Percentiles rank a stretch among this genome's conserved stretches.
Conservation (phyloP, 2,797 vertebrate species). For the Potorous gilbertii region DNA sequence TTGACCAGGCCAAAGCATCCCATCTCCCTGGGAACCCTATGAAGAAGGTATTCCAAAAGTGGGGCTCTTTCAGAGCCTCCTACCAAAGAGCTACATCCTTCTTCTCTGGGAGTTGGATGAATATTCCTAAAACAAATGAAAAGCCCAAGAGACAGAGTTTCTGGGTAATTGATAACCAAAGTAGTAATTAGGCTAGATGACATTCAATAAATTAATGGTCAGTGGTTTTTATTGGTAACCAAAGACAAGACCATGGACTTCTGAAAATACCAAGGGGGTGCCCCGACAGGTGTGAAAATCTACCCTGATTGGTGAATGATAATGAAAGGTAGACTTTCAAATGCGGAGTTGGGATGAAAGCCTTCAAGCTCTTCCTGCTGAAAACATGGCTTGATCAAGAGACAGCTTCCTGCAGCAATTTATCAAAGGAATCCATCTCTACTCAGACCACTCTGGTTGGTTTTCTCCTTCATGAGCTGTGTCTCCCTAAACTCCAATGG, state of each 20-base stretch:
- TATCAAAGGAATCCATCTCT: neutral
- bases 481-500: neutral
- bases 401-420: neutral
- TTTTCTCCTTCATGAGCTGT: neutral
- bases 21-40: neutral
- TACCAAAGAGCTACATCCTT: neutral
- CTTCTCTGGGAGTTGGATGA: neutral
- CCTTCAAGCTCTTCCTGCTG: neutral
- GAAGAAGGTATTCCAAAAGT: neutral
- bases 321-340: neutral
- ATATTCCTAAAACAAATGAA: neutral
- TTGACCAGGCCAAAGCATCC: neutral
- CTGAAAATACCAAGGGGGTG: neutral
- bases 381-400: neutral
- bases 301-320: neutral
- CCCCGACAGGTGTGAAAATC: neutral
- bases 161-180: neutral
- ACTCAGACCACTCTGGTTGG: neutral
- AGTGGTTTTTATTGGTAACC: neutral
- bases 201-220: neutral
- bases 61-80: neutral
- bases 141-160: neutral
- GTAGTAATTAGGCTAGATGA: neutral
- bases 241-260: neutral
- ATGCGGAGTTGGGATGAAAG: too few relatives aligned